These are phyloP conservation scores for Drosophila rufa DNA, from an alignment of 1,140 invertebrate species.

Conservation along the genomic window DNA sequence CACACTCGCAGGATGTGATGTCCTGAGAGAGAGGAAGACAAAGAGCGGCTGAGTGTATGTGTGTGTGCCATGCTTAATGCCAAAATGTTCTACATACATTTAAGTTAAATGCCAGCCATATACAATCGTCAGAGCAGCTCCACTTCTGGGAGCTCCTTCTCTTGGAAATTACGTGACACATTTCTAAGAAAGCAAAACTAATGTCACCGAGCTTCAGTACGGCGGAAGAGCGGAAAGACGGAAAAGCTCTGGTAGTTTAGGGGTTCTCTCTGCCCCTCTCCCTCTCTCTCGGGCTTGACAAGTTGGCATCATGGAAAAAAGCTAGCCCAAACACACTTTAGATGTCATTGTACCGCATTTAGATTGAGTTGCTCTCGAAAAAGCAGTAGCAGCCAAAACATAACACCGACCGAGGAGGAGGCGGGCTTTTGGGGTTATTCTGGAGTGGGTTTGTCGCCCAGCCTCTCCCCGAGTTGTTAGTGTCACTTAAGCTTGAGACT, in stretches of 20 bases:
- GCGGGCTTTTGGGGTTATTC: conserved; percentile 28
- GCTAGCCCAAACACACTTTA: conserved; percentile 78
- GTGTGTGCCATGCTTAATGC: conserved; percentile 44
- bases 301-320: conserved; percentile 57
- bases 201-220: conserved; percentile 60
- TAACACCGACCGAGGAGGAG: conserved; percentile 49
- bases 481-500: conserved; percentile 80
- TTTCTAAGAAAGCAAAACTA: conserved; percentile 82
- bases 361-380: conserved; percentile 76
- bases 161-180: conserved; percentile 79
- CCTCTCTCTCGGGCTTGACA: conserved; percentile 25
- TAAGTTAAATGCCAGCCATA: conserved; percentile 78
- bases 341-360: conserved; percentile 83
- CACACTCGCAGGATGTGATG: conserved; percentile 41
- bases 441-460: conserved; percentile 16
- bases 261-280: neutral
- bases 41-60: neutral
- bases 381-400: conserved; percentile 69
- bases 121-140: conserved; percentile 63
- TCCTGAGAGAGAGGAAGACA: neutral
- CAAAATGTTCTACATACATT: conserved; percentile 76
- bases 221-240: conserved; percentile 5
- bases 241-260: conserved; percentile 16
- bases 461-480: conserved; percentile 58
- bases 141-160: conserved; percentile 4